Conservation (phyloP, 1,140 invertebrate genomes). For the Argopecten irradians region DNA sequence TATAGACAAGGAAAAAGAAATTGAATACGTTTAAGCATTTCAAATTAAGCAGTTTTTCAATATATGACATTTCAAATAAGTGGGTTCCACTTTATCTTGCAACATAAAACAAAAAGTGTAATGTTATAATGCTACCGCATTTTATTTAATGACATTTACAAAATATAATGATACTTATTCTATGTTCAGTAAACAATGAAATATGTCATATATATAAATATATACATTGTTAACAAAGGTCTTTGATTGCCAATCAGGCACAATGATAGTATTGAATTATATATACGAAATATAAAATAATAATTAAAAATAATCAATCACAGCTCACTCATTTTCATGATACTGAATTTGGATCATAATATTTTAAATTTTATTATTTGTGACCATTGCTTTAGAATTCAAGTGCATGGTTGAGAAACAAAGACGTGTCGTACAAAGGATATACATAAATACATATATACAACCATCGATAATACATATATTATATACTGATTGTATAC, state of each 20-base stretch:
- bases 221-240: not conserved
- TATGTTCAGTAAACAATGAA: not conserved
- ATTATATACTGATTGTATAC: not conserved
- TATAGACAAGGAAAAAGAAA: no score
- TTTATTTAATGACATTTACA: not conserved
- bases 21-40: no score
- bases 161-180: not conserved
- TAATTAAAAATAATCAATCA: no score
- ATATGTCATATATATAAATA: not conserved
- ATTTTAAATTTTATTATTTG: not conserved
- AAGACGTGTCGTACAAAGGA: not conserved
- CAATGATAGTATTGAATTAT: no score
- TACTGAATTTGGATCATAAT: no score
- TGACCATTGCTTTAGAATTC: not conserved
- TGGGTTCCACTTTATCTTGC: no score
- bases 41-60: no score
- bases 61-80: no score
- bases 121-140: constrained; percentile 11
- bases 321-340: no score
- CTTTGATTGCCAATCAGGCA: not conserved
- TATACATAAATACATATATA: not conserved
- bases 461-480: not conserved
- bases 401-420: not conserved
- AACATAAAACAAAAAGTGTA: not conserved
- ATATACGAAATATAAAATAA: not conserved